These are phyloP conservation scores for Protophormia terraenovae DNA, from an alignment of 2,888 invertebrate species.

Conservation along the genomic window DNA sequence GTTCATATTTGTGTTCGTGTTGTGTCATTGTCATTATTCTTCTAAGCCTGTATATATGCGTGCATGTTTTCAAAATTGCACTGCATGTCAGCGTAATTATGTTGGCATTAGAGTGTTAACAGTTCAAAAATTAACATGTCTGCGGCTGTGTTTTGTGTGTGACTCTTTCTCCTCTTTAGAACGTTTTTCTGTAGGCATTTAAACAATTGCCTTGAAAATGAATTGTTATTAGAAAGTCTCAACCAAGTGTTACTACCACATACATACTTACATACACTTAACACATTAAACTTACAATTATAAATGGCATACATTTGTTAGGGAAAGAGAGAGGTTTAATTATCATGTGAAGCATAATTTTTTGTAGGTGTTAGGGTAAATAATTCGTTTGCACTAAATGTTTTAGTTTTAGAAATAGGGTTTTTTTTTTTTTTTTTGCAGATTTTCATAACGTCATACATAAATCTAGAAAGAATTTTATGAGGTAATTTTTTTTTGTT, in stretches of 20 bases:
- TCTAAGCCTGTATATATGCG: background rate
- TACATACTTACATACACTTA: no score
- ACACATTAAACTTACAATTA: constrained; percentile 49
- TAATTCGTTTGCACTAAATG: background rate
- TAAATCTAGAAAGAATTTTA: no score
- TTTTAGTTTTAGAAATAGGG: background rate
- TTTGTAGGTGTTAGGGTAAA: constrained; percentile 58
- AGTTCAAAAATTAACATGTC: constrained; percentile 72
- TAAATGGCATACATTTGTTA: constrained; percentile 61
- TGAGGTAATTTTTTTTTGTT: no score
- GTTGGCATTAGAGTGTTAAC: constrained; percentile 71
- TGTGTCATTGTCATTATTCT: constrained; percentile 60
- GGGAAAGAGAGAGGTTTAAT: constrained; percentile 55
- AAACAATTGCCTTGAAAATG: constrained; percentile 65
- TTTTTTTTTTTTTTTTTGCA: background rate
- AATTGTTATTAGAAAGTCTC: constrained; percentile 63
- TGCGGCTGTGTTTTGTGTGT: constrained; percentile 65
- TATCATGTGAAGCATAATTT: constrained; percentile 65
- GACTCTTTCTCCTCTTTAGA: background rate
- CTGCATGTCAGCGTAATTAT: constrained; percentile 69
- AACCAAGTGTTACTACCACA: constrained; percentile 50
- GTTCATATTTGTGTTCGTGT: constrained; percentile 55
- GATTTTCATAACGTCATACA: no score
- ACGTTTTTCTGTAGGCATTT: constrained; percentile 43
- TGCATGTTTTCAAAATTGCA: constrained; percentile 56